Conservation (phyloP, 2,888 invertebrate genomes). For the Sinodicranocentrus sp. region DNA sequence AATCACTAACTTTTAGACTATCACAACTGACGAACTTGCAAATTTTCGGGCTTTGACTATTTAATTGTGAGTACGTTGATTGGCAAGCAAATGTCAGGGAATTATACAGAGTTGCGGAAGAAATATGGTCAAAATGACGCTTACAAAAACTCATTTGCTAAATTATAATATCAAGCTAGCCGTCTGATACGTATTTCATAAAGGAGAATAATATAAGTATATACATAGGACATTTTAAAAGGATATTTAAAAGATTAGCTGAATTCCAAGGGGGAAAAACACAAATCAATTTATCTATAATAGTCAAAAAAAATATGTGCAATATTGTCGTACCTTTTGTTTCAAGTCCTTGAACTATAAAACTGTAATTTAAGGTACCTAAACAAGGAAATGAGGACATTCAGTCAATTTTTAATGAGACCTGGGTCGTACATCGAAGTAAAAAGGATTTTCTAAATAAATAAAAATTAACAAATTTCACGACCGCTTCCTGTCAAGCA, state of each 20-base stretch:
- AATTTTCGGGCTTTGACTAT: slow-evolving; percentile 22
- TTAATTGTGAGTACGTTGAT: slow-evolving; percentile 10
- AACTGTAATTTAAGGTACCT: slow-evolving; percentile 11
- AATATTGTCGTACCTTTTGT: too few species aligned
- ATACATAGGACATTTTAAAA: too few species aligned
- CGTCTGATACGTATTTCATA: not conserved
- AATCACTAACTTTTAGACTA: slow-evolving; percentile 23
- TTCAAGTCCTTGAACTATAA: too few species aligned
- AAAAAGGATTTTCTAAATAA: not conserved
- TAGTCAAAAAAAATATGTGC: too few species aligned
- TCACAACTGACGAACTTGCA: slow-evolving; percentile 35
- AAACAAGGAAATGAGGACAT: not conserved
- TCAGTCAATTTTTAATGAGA: slow-evolving; percentile 7
- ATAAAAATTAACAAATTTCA: too few species aligned
- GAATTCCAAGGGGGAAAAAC: too few species aligned
- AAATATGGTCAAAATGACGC: slow-evolving; percentile 5
- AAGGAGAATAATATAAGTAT: too few species aligned
- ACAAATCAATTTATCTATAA: too few species aligned
- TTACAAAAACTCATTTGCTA: not conserved
- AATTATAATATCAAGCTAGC: slow-evolving; percentile 14
- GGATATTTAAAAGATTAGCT: not conserved
- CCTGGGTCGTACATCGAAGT: slow-evolving; percentile 27
- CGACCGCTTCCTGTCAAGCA: too few species aligned
- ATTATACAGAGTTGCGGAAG: not conserved
- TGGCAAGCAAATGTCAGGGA: not conserved